Conservation (phyloP, 2,113 vertebrate species). For the Pluvialis apricaria region DNA sequence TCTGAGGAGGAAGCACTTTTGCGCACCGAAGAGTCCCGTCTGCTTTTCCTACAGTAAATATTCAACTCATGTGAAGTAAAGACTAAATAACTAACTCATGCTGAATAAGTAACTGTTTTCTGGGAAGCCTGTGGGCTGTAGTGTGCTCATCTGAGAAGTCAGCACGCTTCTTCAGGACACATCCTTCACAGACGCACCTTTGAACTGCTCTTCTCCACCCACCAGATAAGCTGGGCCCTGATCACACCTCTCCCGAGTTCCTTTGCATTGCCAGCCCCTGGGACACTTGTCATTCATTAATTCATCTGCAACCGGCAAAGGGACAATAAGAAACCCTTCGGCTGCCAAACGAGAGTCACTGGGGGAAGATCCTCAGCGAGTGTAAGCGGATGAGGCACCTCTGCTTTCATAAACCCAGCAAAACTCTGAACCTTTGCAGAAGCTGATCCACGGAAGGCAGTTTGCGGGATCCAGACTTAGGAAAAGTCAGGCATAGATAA, state of each 20-base stretch:
- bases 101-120: not conserved
- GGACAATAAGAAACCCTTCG: not conserved
- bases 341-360: not conserved
- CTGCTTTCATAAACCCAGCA: not conserved
- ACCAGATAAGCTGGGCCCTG: not conserved
- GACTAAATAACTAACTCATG: not conserved
- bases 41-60: not conserved
- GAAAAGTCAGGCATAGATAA: not conserved
- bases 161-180: not conserved
- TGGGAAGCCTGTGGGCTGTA: not conserved
- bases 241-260: not conserved
- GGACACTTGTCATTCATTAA: not conserved
- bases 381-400: accelerated
- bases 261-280: not conserved
- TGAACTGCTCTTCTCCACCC: not conserved
- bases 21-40: not conserved
- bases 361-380: not conserved
- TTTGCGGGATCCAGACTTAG: not conserved
- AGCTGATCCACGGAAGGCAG: accelerated
- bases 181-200: not conserved
- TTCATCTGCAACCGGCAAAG: not conserved
- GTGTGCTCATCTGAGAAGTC: not conserved
- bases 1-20: not conserved
- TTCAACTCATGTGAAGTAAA: not conserved
- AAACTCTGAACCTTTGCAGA: not conserved